These are phyloP conservation scores for Neelides sp. DNA, from an alignment of 1,140 invertebrate genomes.

Conservation along the genomic window DNA sequence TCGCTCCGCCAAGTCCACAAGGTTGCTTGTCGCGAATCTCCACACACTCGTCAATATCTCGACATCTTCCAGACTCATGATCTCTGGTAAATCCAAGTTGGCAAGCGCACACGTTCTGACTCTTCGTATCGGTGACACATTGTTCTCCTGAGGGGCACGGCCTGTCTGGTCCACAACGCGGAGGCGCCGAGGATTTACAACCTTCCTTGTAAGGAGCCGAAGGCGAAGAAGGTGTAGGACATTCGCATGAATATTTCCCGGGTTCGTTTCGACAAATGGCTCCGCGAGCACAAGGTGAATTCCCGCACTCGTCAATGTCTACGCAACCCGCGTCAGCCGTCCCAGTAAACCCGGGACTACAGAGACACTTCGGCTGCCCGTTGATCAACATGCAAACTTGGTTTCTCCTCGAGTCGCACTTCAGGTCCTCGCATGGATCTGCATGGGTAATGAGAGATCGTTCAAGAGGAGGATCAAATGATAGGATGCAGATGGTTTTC, in stretches of 20 bases:
- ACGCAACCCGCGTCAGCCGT: constrained; percentile 58
- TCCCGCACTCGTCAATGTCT: constrained; percentile 72
- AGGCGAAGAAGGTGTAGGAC: constrained; percentile 45
- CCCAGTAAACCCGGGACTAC: constrained; percentile 60
- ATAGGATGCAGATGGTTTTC: not conserved
- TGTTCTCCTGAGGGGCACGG: constrained; percentile 71
- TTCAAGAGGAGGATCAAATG: not conserved
- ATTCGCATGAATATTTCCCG: constrained; percentile 73
- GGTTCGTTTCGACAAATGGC: constrained; percentile 78
- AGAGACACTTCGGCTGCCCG: constrained; percentile 67
- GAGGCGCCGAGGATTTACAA: constrained; percentile 48
- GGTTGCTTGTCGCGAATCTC: constrained; percentile 54
- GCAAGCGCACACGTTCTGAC: constrained; percentile 71
- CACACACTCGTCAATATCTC: constrained; percentile 78
- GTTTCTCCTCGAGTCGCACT: constrained; percentile 67
- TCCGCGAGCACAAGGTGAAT: constrained; percentile 60
- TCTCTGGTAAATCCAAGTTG: constrained; percentile 66
- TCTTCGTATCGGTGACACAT: constrained; percentile 61
- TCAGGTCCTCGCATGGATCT: constrained; percentile 79
- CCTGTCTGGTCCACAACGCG: constrained; percentile 51
- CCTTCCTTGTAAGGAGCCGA: constrained; percentile 49
- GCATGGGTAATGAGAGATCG: constrained; percentile 24
- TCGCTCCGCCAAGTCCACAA: constrained; percentile 57
- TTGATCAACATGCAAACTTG: constrained; percentile 77
- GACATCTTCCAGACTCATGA: constrained; percentile 54